phyloP scores from a whole-genome alignment of 2,113 vertebrate species.

The Calyptommatus sinebrachiatus region DNA sequence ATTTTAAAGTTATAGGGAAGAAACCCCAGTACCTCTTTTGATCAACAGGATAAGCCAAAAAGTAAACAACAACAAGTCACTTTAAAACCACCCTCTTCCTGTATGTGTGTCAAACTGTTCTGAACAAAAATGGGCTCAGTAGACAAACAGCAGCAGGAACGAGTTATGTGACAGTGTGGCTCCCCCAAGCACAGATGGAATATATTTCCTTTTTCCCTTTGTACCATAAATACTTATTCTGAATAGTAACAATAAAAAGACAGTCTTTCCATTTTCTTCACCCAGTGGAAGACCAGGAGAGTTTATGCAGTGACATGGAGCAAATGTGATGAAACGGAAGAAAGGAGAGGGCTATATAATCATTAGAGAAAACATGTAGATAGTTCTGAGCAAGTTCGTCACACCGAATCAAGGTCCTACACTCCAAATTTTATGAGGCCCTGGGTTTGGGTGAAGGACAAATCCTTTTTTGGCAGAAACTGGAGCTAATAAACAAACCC shows the following conservation, averaged over 20 bases:
- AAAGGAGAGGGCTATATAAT: not conserved
- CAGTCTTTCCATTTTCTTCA: slow-evolving; percentile 41
- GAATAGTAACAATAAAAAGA: slow-evolving; percentile 50
- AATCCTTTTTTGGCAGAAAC: slow-evolving; percentile 10
- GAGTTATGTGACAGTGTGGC: slow-evolving; percentile 67
- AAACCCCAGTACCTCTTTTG: slow-evolving; percentile 29
- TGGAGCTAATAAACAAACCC: slow-evolving; percentile 35
- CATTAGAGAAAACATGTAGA: not conserved
- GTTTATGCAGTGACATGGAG: not conserved
- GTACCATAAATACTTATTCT: slow-evolving; percentile 41
- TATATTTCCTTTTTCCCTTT: slow-evolving; percentile 67
- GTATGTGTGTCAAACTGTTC: slow-evolving; percentile 70
- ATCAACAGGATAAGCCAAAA: slow-evolving; percentile 38
- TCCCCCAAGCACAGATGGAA: slow-evolving; percentile 69
- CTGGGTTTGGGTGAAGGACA: slow-evolving; percentile 21
- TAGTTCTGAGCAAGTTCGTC: slow-evolving; percentile 20
- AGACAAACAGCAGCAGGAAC: slow-evolving; percentile 69
- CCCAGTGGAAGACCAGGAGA: slow-evolving; percentile 32
- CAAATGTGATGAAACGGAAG: slow-evolving; percentile 7
- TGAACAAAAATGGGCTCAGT: slow-evolving; percentile 63
- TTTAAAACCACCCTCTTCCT: slow-evolving; percentile 64
- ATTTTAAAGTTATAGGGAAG: slow-evolving; percentile 37
- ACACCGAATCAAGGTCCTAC: slow-evolving; percentile 10
- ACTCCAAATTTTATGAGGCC: not conserved
- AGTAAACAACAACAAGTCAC: slow-evolving; percentile 54